Conservation (phyloP, 2,797 vertebrate species). For the Sebastes wilsoni region DNA sequence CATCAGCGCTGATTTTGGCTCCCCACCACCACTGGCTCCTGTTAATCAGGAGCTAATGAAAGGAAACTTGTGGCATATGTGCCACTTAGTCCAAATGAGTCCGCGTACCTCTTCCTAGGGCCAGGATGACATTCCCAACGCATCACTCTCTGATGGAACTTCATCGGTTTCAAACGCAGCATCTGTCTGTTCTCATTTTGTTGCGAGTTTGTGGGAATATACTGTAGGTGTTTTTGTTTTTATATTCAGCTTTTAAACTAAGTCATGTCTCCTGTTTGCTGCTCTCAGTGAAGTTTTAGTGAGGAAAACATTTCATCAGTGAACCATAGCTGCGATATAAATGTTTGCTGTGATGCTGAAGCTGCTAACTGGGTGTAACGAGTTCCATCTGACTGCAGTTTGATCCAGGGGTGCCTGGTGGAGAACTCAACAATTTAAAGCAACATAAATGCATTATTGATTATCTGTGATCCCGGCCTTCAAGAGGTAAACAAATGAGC, state of each 20-base stretch:
- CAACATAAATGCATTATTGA: slow-evolving; percentile 56
- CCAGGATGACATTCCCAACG: background rate
- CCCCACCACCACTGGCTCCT: slow-evolving; percentile 35
- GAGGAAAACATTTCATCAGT: slow-evolving; percentile 16
- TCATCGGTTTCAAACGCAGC: background rate
- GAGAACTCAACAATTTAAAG: slow-evolving; percentile 33
- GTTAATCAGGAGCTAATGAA: slow-evolving; percentile 67
- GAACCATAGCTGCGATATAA: slow-evolving; percentile 9
- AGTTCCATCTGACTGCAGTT: slow-evolving; percentile 24
- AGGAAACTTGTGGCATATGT: slow-evolving; percentile 57
- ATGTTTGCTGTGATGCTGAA: slow-evolving; percentile 6
- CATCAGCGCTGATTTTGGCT: slow-evolving; percentile 59
- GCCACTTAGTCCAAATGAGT: slow-evolving; percentile 25
- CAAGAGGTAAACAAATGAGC: slow-evolving; percentile 57
- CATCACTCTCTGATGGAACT: background rate
- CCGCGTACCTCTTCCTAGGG: slow-evolving; percentile 1
- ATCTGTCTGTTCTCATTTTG: slow-evolving; percentile 5
- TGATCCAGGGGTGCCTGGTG: background rate
- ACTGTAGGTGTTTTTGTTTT: background rate
- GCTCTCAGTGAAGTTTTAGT: background rate
- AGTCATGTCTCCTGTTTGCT: background rate
- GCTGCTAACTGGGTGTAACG: slow-evolving; percentile 15
- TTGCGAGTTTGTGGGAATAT: background rate
- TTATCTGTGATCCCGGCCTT: slow-evolving; percentile 35
- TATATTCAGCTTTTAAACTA: slow-evolving; percentile 23